Base-by-base conservation (phyloP, 2,888 invertebrate species). In the Idaea dimidiata region DNA sequence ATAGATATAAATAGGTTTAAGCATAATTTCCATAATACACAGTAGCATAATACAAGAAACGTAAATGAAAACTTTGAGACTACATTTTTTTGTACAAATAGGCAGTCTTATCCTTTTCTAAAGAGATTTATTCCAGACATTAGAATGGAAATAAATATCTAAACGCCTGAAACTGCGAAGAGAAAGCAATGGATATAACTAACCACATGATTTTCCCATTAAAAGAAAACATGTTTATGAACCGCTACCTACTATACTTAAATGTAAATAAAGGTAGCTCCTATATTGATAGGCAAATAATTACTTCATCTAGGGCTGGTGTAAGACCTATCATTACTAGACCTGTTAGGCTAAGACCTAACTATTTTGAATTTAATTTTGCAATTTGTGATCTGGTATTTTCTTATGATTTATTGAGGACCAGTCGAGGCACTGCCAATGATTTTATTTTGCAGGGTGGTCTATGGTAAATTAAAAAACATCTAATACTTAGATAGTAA, bases 341-440 rank as follows among this genome's bases (percentile, higher is more conserved):
- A 14, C 43, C 43, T 43, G 43, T 43, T 43, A 31, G 57, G 57
- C 17, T 57, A 31, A 31, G 57, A 31, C 31, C 57, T 57, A 16
- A 18, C 57, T 57, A 18, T 57, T 57, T 57, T 57, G 16, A 24
- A 14, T 17, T 57, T 57, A 14, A 32, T 31, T 17, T 58, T 31
- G 32, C 16, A 10, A 58, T 17, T 17, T 17, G 58, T 58, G 17
- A 10, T 43, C 58, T 58, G 17, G 33, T 33, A 58, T 43, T 58
- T 58, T 43, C 16, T 53, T 53, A 24, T 43, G 43, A 43, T 43
- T 43, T 43, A 43, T 43, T 10, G 43, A 14, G 43, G 10, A 43
- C 43, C 10, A 43, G 43, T 43, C 43, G 43, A 24, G 3, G 24
- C 1, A 56, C 33, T 32, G 58, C 31, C n/a, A n/a, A 24, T 24